phyloP scores from a whole-genome alignment of 2,113 vertebrate genomes.

The Sapajus apella region DNA sequence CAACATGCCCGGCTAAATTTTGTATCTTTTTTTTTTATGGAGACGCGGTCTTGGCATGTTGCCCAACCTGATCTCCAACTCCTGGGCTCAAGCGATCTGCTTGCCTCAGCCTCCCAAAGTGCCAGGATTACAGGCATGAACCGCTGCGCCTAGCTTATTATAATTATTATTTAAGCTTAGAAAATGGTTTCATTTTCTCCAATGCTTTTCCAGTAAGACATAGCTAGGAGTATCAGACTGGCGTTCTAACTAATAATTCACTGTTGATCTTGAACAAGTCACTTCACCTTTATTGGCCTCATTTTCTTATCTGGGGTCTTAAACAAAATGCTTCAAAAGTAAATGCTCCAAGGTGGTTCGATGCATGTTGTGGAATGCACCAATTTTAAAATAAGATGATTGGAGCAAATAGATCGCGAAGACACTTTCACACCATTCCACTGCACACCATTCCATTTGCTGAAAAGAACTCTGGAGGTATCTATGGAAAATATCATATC shows the following conservation, averaged over 20 bases:
- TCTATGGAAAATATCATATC: neutral
- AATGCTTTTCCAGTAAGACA: neutral
- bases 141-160: neutral
- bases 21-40: too few relatives aligned
- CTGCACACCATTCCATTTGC: neutral
- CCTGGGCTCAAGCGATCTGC: too few relatives aligned
- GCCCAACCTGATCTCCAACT: too few relatives aligned
- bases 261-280: neutral
- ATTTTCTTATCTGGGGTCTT: neutral
- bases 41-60: too few relatives aligned
- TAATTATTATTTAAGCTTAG: neutral
- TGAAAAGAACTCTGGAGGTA: neutral
- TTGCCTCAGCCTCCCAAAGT: too few relatives aligned
- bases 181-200: slow-evolving; percentile 21
- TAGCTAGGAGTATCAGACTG: neutral
- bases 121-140: too few relatives aligned
- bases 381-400: neutral
- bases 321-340: neutral
- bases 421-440: too few relatives aligned
- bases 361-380: neutral
- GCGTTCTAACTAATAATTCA: neutral
- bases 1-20: too few relatives aligned
- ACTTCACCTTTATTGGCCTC: neutral
- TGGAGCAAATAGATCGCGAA: neutral
- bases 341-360: neutral